phyloP scores from a whole-genome alignment of 2,797 vertebrate genomes.

The Megaceryle alcyon region DNA sequence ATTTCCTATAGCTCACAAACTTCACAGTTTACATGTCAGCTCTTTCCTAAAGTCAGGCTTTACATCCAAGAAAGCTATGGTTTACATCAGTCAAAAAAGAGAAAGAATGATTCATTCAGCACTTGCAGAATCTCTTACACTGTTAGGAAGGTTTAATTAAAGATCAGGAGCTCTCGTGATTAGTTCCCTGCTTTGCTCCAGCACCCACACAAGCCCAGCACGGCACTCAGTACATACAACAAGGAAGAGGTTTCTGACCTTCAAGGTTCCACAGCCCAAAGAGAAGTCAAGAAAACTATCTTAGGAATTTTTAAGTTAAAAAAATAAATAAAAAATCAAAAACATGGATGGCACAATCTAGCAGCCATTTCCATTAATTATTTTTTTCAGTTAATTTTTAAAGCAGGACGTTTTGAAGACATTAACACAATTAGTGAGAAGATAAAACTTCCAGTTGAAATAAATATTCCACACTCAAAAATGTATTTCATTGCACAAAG shows the following conservation, averaged over 20 bases:
- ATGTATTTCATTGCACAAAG: not conserved
- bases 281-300: not conserved
- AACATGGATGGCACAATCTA: not conserved
- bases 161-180: not conserved
- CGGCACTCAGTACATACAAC: too few species aligned
- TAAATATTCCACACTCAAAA: not conserved
- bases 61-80: not conserved
- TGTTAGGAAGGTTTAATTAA: not conserved
- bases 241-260: not conserved
- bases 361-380: not conserved
- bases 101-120: not conserved
- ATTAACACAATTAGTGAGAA: not conserved
- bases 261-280: not conserved
- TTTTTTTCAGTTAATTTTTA: not conserved
- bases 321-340: not conserved
- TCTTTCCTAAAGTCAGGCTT: not conserved
- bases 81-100: not conserved
- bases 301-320: not conserved
- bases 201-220: not conserved
- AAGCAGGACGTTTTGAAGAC: not conserved
- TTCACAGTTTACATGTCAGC: not conserved
- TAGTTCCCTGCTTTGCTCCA: not conserved
- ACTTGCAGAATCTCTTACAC: not conserved
- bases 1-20: not conserved
- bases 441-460: not conserved